Conservation (phyloP, 1,140 invertebrate genomes). For the Ephestia elutella region DNA sequence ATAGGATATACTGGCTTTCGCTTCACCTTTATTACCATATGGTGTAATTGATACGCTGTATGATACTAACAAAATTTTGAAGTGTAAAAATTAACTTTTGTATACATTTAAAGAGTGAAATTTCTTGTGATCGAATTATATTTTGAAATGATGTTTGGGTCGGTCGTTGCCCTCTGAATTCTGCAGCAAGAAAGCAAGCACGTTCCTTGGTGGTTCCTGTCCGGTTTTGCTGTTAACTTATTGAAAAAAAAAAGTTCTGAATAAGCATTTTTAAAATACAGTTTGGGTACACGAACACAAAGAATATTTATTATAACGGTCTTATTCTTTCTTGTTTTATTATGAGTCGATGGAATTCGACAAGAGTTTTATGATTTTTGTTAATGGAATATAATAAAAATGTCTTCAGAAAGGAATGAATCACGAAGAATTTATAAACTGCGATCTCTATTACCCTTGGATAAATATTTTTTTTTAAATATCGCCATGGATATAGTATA, state of each 20-base stretch:
- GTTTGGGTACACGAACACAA: neutral
- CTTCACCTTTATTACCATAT: too few species aligned
- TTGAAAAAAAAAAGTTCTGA: conserved; percentile 14
- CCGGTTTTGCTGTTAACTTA: conserved; percentile 41
- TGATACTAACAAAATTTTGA: too few species aligned
- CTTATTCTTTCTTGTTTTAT: too few species aligned
- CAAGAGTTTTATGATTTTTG: neutral
- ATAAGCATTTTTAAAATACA: neutral
- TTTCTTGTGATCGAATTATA: too few species aligned
- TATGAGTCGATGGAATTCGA: too few species aligned
- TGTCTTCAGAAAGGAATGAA: neutral
- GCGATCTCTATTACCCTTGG: too few species aligned
- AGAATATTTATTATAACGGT: too few species aligned
- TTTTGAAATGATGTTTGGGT: conserved; percentile 24
- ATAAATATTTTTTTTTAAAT: too few species aligned
- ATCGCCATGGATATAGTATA: neutral
- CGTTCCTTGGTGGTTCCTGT: conserved; percentile 22
- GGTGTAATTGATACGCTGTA: too few species aligned
- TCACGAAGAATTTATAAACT: neutral
- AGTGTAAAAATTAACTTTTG: too few species aligned
- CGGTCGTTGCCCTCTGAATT: conserved; percentile 49
- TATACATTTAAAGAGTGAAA: too few species aligned
- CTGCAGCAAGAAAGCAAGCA: conserved; percentile 49
- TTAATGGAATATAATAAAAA: neutral
- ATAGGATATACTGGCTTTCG: too few species aligned